These are phyloP conservation scores for Pedetes capensis DNA, from an alignment of 2,113 vertebrate genomes.

Conservation along the genomic window DNA sequence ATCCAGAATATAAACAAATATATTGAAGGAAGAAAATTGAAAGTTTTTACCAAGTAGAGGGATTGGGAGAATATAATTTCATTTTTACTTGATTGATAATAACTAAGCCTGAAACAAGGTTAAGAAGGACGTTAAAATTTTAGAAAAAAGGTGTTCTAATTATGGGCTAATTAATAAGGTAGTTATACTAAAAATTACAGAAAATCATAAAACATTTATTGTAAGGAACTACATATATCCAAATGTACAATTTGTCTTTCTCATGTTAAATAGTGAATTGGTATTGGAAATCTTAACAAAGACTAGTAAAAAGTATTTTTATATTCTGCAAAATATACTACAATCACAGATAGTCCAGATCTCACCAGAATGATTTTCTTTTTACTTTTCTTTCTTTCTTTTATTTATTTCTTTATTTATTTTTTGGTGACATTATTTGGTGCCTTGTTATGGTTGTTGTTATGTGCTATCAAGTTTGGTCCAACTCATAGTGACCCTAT, in stretches of 20 bases:
- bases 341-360: neutral
- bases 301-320: neutral
- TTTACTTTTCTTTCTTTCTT: too few species aligned
- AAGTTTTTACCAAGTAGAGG: neutral
- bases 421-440: neutral
- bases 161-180: neutral
- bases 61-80: neutral
- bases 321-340: neutral
- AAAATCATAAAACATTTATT: neutral
- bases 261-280: neutral
- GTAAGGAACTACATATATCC: neutral
- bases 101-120: neutral
- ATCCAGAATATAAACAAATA: neutral
- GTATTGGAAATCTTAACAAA: neutral
- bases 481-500: too few species aligned
- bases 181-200: neutral
- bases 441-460: too few species aligned
- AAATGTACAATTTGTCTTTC: neutral
- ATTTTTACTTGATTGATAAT: conserved; percentile 2
- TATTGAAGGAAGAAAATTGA: neutral
- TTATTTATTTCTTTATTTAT: neutral
- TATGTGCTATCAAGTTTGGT: too few species aligned
- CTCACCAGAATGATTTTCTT: neutral
- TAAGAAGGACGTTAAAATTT: conserved; percentile 1
- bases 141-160: neutral